These are phyloP conservation scores for Drosophila prosaltans DNA, from an alignment of 1,140 invertebrate genomes.

Conservation along the genomic window DNA sequence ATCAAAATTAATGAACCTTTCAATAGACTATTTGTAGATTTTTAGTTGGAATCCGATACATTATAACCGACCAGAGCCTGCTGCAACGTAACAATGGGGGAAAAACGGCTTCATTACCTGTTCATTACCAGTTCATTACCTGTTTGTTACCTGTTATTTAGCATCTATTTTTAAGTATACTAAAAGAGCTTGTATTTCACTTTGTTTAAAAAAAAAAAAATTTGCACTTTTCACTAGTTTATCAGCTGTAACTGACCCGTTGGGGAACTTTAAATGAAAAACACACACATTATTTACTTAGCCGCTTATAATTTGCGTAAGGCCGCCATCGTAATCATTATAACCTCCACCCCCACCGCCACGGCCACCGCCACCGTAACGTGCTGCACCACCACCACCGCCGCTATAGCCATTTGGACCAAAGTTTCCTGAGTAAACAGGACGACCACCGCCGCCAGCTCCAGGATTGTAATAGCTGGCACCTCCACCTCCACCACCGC, in stretches of 20 bases:
- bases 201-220: neutral
- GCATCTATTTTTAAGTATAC: neutral
- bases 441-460: constrained; percentile 53
- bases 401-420: constrained; percentile 55
- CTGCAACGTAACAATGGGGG: too few species aligned
- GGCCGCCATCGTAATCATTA: constrained; percentile 42
- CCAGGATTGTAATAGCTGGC: neutral
- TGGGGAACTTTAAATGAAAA: neutral
- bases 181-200: neutral
- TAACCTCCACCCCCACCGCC: constrained; percentile 23
- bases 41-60: too few species aligned
- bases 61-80: too few species aligned
- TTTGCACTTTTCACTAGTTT: too few species aligned
- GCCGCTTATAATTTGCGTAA: constrained; percentile 62
- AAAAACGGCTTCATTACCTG: too few species aligned
- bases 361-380: constrained; percentile 16
- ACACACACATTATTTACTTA: constrained; percentile 40
- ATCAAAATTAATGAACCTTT: too few species aligned
- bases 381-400: constrained; percentile 33
- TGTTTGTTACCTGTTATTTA: neutral
- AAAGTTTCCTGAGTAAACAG: constrained; percentile 66
- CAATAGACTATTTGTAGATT: too few species aligned
- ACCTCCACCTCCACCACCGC: constrained; percentile 43
- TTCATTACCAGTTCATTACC: too few species aligned
- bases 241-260: neutral